Base-by-base conservation (phyloP, 1,140 invertebrate species). In the Drosophila pseudoananassae region DNA sequence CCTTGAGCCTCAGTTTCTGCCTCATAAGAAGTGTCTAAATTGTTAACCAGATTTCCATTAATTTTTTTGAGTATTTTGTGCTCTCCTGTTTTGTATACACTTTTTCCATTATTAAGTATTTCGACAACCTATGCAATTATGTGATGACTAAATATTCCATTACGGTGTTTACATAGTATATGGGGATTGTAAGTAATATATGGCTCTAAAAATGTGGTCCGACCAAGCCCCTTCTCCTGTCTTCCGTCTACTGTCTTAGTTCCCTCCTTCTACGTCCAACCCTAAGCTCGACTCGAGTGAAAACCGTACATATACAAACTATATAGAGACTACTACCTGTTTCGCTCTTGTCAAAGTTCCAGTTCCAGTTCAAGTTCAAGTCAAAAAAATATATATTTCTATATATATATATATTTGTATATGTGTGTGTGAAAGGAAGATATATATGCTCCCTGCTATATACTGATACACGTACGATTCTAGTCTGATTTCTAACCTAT, bases 401-500 rank as follows among this genome's bases (percentile, higher is more conserved):
- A 40, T 40, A 40, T 6, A 40, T 43, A 40, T 40, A 43, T 43
- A 43, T 74, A 84, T 84, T 50, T 58, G 23, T 75, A 33, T 45
- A 12, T 71, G 47, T 58, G 17, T 58, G 17, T 57, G 43, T 73
- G 36, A 43, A 29, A 17, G 29, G 29, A 45, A 45, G 52, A 38
- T 59, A 57, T 66, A 65, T 59, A 54, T 20, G 20, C 14, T 43
- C 40, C 40, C 61, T 55, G 40, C 54, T 55, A 74, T 75, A 58
- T 65, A 75, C 53, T 64, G 60, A 74, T 68, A 70, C 58, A 45
- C 45, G 36, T 76, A 49, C 40, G 33, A 72, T 65, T 71, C 63
- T 83, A 69, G 49, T 55, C 57, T 64, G 57, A 58, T 70, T 17
- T 43, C 65, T 88, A 87, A 83, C 79, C 84, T 89, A 88, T 88